Conservation (phyloP, 2,888 invertebrate genomes). For the Leptarthrus brevirostris region DNA sequence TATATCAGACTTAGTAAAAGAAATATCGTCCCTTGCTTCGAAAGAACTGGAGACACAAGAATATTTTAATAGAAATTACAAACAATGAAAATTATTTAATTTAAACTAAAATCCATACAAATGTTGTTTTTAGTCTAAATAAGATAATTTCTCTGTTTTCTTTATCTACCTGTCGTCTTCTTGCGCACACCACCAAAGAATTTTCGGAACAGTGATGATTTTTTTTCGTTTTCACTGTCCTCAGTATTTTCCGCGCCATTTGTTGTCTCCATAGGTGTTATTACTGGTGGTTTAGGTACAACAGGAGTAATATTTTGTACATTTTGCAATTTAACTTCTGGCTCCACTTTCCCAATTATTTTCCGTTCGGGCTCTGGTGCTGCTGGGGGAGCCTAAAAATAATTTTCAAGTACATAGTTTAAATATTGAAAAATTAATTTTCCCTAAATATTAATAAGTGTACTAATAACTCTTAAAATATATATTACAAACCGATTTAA, state of each 20-base stretch:
- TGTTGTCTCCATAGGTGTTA: not conserved
- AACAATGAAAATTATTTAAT: not conserved
- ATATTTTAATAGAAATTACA: too few relatives aligned
- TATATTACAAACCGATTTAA: constrained; percentile 22
- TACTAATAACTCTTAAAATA: too few relatives aligned
- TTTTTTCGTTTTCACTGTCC: not conserved
- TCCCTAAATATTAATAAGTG: not conserved
- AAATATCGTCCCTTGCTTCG: too few relatives aligned
- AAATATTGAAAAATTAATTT: too few relatives aligned
- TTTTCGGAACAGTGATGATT: constrained; percentile 60
- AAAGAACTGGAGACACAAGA: too few relatives aligned
- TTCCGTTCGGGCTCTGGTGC: not conserved
- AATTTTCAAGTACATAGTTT: not conserved
- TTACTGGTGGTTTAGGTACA: not conserved
- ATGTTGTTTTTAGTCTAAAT: not conserved
- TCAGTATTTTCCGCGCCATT: not conserved
- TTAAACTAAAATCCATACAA: not conserved
- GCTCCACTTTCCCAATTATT: too few relatives aligned
- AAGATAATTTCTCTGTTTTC: not conserved
- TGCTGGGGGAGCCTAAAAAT: not conserved
- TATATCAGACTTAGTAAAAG: too few relatives aligned
- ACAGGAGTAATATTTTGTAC: not conserved
- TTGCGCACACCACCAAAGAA: constrained; percentile 63
- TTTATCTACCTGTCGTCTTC: constrained; percentile 63
- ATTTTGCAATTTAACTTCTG: not conserved